A percentile compares a stretch with the other conserved stretches of the same genome.
Conservation (phyloP, 1,140 invertebrate genomes). For the Drosophila parvula region DNA sequence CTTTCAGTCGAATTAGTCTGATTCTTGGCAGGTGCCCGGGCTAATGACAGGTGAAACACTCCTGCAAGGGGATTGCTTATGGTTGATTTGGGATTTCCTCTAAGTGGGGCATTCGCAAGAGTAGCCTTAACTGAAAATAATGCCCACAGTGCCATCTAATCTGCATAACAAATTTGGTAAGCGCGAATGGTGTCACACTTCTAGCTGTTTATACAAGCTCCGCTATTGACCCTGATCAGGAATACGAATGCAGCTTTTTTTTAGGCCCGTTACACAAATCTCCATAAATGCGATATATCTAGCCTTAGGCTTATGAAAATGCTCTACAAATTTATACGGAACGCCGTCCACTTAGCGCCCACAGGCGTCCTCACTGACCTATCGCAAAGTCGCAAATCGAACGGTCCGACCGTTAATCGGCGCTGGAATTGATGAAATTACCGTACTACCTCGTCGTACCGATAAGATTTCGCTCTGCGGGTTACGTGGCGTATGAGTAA, state of each 20-base stretch:
- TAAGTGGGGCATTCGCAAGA: neutral
- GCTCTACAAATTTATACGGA: conserved; percentile 41
- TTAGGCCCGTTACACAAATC: conserved; percentile 50
- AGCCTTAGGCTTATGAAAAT: conserved; percentile 47
- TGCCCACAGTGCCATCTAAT: conserved; percentile 1
- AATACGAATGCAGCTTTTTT: conserved; percentile 31
- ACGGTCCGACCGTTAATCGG: conserved; percentile 38
- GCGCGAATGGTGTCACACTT: conserved; percentile 40
- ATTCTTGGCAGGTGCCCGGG: neutral
- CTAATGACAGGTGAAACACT: neutral
- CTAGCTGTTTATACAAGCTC: conserved; percentile 42
- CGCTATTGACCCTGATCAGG: conserved; percentile 48
- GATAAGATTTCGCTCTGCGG: conserved; percentile 43
- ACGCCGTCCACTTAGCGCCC: conserved; percentile 48
- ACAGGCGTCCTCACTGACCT: conserved; percentile 48
- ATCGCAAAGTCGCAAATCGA: conserved; percentile 42
- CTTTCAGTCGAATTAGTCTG: neutral
- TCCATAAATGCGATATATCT: conserved; percentile 27
- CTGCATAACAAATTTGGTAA: conserved; percentile 49
- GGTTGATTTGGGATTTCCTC: neutral
- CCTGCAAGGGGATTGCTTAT: neutral
- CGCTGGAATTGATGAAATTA: conserved; percentile 40
- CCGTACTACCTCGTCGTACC: conserved; percentile 6
- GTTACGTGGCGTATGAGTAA: conserved; percentile 78
- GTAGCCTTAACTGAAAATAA: conserved; percentile 9